These are phyloP conservation scores for Imbricaverruca yamaguchii DNA, from an alignment of 2,888 invertebrate species.

Conservation along the genomic window DNA sequence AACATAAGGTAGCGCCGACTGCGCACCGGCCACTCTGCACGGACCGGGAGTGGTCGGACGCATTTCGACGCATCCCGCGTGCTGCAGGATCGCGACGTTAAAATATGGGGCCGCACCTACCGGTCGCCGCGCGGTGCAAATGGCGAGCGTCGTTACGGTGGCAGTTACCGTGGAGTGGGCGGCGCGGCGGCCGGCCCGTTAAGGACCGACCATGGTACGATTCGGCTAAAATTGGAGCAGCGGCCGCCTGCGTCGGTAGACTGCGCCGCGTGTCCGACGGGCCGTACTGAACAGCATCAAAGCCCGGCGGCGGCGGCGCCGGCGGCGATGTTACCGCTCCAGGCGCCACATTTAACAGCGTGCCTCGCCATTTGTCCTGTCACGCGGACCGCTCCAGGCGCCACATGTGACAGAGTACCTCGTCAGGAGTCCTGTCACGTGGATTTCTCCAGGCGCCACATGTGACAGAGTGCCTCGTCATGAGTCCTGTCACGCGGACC, in stretches of 20 bases:
- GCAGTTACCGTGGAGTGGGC: neutral
- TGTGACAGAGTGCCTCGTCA: too few relatives aligned
- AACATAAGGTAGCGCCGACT: neutral
- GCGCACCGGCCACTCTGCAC: neutral
- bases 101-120: neutral
- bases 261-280: neutral
- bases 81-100: neutral
- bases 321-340: neutral
- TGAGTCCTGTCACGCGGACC: too few relatives aligned
- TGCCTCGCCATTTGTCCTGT: too few relatives aligned
- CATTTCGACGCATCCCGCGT: neutral
- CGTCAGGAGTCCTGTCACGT: too few relatives aligned
- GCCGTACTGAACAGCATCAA: neutral
- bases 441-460: too few relatives aligned
- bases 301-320: neutral
- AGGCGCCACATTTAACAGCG: too few relatives aligned
- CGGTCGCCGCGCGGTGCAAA: neutral
- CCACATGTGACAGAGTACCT: too few relatives aligned
- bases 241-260: neutral
- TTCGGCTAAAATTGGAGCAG: slow-evolving; percentile 7
- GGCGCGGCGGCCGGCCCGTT: neutral
- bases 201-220: too few relatives aligned
- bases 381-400: too few relatives aligned
- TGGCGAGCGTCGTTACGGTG: neutral
- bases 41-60: neutral